Evolutionary conservation across 2,797 vertebrate genomes (phyloP).

Genomic region (Thamnophis elegans): DNA sequence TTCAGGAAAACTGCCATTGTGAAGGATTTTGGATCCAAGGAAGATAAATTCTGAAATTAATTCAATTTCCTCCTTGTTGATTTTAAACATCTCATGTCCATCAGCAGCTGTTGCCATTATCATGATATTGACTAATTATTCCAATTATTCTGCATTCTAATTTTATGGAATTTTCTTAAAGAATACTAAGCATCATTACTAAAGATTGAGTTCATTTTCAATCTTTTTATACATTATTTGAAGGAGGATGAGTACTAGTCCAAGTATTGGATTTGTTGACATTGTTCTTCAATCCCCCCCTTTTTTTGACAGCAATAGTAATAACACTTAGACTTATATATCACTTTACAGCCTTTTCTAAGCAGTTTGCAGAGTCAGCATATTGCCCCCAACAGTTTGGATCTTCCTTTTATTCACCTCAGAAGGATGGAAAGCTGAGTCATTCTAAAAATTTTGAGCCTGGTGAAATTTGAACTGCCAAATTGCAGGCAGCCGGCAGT

Average conservation of each 20-base stretch:
- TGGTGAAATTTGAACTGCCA: too few species aligned
- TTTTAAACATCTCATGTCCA: background rate
- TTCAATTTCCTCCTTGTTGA: background rate
- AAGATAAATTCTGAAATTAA: background rate
- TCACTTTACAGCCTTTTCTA: too few species aligned
- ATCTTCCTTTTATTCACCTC: too few species aligned
- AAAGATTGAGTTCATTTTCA: background rate
- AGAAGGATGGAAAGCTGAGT: too few species aligned
- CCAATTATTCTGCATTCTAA: background rate
- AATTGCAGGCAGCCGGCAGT: too few species aligned
- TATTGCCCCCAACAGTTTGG: too few species aligned
- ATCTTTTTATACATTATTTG: background rate
- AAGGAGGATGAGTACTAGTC: background rate
- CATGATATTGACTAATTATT: background rate
- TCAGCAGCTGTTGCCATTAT: background rate
- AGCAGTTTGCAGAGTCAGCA: too few species aligned
- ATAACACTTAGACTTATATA: too few species aligned
- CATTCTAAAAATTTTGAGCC: too few species aligned
- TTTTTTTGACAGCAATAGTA: background rate
- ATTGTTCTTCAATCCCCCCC: background rate
- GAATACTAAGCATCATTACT: background rate
- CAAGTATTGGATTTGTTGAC: background rate
- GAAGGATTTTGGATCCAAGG: background rate
- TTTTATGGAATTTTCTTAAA: background rate
- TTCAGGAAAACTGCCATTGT: background rate